phyloP scores from a whole-genome alignment of 2,113 vertebrate species.

The Seriola quinqueradiata region DNA sequence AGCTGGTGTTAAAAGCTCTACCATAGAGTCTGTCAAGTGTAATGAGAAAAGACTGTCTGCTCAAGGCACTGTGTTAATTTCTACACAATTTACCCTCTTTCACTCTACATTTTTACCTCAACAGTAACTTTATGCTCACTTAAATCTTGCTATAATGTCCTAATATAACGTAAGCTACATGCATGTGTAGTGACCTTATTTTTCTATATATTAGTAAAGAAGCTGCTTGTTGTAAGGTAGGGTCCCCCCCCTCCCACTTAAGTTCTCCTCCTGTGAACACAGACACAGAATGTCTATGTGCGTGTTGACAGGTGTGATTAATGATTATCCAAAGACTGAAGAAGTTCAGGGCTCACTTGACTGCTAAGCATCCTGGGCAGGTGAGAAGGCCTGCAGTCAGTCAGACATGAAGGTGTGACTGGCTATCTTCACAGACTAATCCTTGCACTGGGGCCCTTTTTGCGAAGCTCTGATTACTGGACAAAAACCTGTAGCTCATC shows the following conservation, averaged over 20 bases:
- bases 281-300: too few species aligned
- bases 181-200: background rate
- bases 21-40: slow-evolving; percentile 44
- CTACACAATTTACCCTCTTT: background rate
- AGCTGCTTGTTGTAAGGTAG: too few species aligned
- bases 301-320: slow-evolving; percentile 3
- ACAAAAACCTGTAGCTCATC: background rate
- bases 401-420: slow-evolving; percentile 43
- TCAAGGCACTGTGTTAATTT: slow-evolving; percentile 18
- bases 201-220: background rate
- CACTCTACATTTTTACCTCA: background rate
- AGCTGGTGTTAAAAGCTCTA: slow-evolving; percentile 46
- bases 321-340: slow-evolving; percentile 8
- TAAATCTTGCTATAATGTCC: background rate
- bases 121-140: background rate
- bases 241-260: too few species aligned
- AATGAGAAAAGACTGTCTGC: slow-evolving; percentile 20
- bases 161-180: background rate
- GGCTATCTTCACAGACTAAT: slow-evolving; percentile 1
- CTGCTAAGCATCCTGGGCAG: slow-evolving; percentile 41
- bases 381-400: slow-evolving; percentile 39
- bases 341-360: slow-evolving; percentile 9
- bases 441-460: background rate
- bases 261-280: too few species aligned
- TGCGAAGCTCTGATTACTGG: background rate